Conservation (phyloP, 2,113 vertebrate species). For the Entomyzon cyanotis region DNA sequence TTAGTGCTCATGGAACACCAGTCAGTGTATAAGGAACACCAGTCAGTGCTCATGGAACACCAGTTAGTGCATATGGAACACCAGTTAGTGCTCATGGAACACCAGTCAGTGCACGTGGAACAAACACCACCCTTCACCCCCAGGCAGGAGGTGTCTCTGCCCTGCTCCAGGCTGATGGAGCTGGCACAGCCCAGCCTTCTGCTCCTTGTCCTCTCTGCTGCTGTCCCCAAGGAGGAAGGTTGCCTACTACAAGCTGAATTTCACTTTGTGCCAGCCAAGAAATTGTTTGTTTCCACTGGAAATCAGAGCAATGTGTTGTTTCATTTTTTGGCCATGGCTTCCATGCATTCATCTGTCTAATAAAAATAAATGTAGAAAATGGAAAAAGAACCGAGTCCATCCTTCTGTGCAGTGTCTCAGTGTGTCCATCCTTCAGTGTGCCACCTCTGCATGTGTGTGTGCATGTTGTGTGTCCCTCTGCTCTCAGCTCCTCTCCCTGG, state of each 20-base stretch:
- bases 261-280: neutral
- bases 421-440: neutral
- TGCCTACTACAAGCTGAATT: neutral
- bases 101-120: neutral
- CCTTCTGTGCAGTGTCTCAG: neutral
- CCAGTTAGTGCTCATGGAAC: neutral
- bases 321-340: neutral
- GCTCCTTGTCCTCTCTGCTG: neutral
- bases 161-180: neutral
- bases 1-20: neutral
- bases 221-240: neutral
- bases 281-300: neutral
- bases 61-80: neutral
- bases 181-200: neutral
- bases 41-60: neutral
- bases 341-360: constrained; percentile 29
- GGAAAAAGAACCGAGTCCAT: neutral
- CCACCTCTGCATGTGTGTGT: neutral
- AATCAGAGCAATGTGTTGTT: constrained; percentile 1
- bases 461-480: neutral
- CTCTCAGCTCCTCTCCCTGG: constrained; percentile 2
- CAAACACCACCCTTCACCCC: neutral
- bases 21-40: neutral
- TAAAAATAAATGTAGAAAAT: constrained; percentile 45
- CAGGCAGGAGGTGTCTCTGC: neutral